Evolutionary conservation across 2,797 vertebrate species (phyloP).

Genomic region (Sebastes diaconus): DNA sequence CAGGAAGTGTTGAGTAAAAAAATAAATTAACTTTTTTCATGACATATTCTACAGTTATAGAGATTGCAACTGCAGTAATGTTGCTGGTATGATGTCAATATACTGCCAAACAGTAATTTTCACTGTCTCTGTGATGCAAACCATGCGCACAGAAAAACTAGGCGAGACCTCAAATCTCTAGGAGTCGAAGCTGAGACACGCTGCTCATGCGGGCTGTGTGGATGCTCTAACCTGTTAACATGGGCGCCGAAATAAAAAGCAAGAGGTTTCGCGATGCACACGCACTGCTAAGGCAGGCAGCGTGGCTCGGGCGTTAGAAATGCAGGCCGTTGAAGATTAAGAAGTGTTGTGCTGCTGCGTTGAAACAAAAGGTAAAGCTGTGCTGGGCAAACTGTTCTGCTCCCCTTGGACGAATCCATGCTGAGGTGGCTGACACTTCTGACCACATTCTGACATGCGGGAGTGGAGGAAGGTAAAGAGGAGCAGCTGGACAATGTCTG

Average conservation of each 20-base stretch:
- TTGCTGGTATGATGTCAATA: not conserved
- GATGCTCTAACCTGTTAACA: not conserved
- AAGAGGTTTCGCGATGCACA: not conserved
- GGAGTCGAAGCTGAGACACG: accelerated
- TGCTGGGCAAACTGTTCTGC: not conserved
- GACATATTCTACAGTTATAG: no score
- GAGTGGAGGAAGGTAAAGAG: not conserved
- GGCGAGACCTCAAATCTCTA: not conserved
- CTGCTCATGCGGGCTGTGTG: accelerated
- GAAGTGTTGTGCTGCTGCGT: not conserved
- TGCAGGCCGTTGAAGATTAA: not conserved
- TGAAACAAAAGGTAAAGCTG: not conserved
- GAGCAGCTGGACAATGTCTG: not conserved
- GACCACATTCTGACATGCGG: not conserved
- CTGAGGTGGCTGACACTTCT: not conserved
- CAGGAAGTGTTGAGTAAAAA: no score
- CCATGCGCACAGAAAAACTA: not conserved
- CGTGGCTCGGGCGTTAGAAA: not conserved
- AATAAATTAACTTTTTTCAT: no score
- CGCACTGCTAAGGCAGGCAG: not conserved
- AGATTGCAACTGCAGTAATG: not conserved
- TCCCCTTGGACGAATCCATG: not conserved
- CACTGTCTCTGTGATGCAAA: not conserved
- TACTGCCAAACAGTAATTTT: accelerated
- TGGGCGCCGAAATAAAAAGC: not conserved